phyloP scores from a whole-genome alignment of 2,888 invertebrate genomes.

The Hyposoter didymator region DNA sequence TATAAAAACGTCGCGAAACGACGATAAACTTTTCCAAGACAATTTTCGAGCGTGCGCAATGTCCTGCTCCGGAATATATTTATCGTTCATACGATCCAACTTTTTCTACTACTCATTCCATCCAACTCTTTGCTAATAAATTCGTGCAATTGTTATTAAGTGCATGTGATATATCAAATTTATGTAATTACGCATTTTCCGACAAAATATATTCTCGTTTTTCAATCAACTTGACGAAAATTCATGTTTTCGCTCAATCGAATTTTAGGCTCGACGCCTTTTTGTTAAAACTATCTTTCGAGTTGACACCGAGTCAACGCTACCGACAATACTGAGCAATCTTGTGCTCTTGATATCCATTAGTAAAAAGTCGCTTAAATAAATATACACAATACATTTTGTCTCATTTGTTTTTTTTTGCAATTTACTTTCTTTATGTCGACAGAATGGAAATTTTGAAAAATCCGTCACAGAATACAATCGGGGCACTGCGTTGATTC shows the following conservation, averaged over 20 bases:
- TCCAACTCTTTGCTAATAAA: slow-evolving; percentile 9
- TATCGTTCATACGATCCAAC: not conserved
- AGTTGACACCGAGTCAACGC: not conserved
- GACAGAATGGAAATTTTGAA: too few species aligned
- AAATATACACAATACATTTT: not conserved
- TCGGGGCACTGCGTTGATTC: too few species aligned
- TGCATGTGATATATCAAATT: slow-evolving; percentile 12
- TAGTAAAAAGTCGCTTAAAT: not conserved
- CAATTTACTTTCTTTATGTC: not conserved
- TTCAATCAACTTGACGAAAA: not conserved
- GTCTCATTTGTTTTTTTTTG: not conserved
- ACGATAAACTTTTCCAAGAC: slow-evolving; percentile 9
- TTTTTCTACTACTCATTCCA: slow-evolving; percentile 1
- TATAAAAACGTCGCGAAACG: not conserved
- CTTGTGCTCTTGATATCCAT: not conserved
- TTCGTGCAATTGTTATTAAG: slow-evolving; percentile 20
- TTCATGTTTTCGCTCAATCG: not conserved
- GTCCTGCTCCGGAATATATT: not conserved
- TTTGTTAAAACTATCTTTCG: not conserved
- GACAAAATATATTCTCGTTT: slow-evolving; percentile 3
- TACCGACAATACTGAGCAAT: not conserved
- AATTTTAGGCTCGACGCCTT: not conserved
- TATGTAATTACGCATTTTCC: not conserved
- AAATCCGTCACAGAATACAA: too few species aligned
- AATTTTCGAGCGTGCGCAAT: not conserved